Evolutionary conservation across 2,113 vertebrate genomes (phyloP).

Genomic region (Zosterops pallidus): DNA sequence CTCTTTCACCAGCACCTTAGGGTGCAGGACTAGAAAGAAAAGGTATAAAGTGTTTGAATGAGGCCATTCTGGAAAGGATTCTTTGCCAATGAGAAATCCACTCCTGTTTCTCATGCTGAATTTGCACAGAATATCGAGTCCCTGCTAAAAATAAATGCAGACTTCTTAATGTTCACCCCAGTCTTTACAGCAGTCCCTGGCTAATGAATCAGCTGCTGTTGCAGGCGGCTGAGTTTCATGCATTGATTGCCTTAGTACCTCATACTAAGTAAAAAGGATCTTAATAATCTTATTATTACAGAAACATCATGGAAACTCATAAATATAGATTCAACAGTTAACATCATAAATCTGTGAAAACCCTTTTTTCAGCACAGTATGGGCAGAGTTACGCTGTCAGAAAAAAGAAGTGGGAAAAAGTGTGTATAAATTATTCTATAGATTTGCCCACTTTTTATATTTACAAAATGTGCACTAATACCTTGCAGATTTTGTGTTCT

Average conservation of each 20-base stretch:
- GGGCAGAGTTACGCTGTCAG: not conserved
- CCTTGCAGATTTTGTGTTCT: not conserved
- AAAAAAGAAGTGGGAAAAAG: not conserved
- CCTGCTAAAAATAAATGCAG: not conserved
- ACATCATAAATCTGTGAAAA: conserved; percentile 10
- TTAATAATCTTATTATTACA: conserved; percentile 46
- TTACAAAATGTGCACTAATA: not conserved
- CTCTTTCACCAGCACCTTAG: not conserved
- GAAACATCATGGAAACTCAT: conserved; percentile 48
- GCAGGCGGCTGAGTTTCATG: not conserved
- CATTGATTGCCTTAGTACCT: conserved; percentile 1
- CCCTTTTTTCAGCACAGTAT: conserved; percentile 37
- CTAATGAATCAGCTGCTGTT: conserved; percentile 23
- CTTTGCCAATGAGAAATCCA: not conserved
- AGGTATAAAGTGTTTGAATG: not conserved
- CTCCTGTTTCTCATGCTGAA: not conserved
- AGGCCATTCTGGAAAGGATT: not conserved
- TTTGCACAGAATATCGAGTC: not conserved
- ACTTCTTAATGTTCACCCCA: not conserved
- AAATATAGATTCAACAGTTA: conserved; percentile 60
- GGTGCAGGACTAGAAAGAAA: not conserved
- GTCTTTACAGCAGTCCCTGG: not conserved
- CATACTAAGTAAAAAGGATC: conserved; percentile 1
- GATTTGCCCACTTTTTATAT: not conserved
- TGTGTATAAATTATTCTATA: conserved; percentile 12